Conservation (phyloP, 2,888 invertebrate genomes). For the Drosophila algonquin region DNA sequence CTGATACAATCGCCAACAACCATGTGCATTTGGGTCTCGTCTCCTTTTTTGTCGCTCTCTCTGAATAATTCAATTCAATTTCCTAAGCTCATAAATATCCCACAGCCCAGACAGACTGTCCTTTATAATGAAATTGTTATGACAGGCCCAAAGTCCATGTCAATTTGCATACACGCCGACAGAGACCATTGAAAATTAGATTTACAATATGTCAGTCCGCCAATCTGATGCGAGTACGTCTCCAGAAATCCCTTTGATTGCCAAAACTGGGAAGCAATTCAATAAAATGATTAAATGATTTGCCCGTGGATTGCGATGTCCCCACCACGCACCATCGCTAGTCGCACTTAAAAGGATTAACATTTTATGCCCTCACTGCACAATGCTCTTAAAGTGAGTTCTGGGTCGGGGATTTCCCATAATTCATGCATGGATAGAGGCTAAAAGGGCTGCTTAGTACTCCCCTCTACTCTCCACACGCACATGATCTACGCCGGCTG, state of each 20-base stretch:
- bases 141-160: conserved; percentile 54
- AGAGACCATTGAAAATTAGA: conserved; percentile 62
- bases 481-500: conserved; percentile 43
- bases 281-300: conserved; percentile 67
- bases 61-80: conserved; percentile 60
- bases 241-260: conserved; percentile 41
- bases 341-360: conserved; percentile 78
- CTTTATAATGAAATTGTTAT: conserved; percentile 73
- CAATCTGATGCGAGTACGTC: conserved; percentile 58
- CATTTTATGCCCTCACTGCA: conserved; percentile 63
- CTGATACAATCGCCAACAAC: conserved; percentile 17
- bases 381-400: conserved; percentile 59
- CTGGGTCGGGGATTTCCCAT: conserved; percentile 28
- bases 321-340: conserved; percentile 38
- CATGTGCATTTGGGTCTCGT: conserved; percentile 25
- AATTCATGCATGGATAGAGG: conserved; percentile 47
- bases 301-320: conserved; percentile 51
- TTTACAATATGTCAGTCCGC: conserved; percentile 57
- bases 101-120: conserved; percentile 42
- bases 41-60: conserved; percentile 40
- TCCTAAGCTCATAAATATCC: conserved; percentile 61
- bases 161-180: conserved; percentile 19
- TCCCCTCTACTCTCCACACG: background rate
- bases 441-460: conserved; percentile 22
- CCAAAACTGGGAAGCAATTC: conserved; percentile 48